A percentile compares a stretch with the other conserved stretches of the same genome.
Conservation (phyloP, 23 tunicate species). For the Clavelina lepadiformis region DNA sequence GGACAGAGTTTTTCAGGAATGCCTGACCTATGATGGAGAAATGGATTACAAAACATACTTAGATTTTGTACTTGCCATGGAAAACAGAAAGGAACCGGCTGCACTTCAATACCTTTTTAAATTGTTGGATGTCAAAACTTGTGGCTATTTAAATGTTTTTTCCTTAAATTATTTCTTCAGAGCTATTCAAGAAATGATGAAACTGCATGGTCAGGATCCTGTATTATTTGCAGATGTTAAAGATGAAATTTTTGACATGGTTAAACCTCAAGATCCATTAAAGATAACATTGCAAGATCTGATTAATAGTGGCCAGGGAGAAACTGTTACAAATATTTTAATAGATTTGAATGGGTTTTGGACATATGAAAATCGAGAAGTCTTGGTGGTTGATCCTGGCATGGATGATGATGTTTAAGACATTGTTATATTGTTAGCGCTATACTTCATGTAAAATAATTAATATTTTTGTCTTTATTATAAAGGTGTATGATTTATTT, state of each 20-base stretch:
- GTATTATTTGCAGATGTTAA: conserved; percentile 97
- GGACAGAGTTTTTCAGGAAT: conserved; percentile 94
- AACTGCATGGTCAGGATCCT: conserved; percentile 86
- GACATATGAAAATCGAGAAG: conserved; percentile 98
- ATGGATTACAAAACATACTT: conserved; percentile 99
- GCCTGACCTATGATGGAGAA: conserved; percentile 97
- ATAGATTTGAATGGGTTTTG: conserved; percentile 97
- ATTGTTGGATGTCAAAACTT: conserved; percentile 82
- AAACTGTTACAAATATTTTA: conserved; percentile 86
- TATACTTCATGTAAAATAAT: not conserved
- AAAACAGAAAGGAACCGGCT: conserved; percentile 95
- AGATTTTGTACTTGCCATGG: conserved; percentile 98
- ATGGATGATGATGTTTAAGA: conserved; percentile 77
- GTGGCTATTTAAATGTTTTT: conserved; percentile 80
- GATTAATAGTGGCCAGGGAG: conserved; percentile 95
- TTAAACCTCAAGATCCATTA: conserved; percentile 86
- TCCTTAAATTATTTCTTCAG: conserved; percentile 90
- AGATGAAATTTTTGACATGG: conserved; percentile 99
- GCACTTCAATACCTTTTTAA: conserved; percentile 95
- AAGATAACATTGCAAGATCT: conserved; percentile 88
- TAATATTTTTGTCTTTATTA: no score
- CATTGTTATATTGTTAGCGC: no score
- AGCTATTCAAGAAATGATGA: conserved; percentile 88
- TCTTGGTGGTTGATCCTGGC: conserved; percentile 74
- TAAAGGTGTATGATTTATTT: no score